phyloP scores from a whole-genome alignment of 2,888 invertebrate genomes.

The Colostygia pectinataria region DNA sequence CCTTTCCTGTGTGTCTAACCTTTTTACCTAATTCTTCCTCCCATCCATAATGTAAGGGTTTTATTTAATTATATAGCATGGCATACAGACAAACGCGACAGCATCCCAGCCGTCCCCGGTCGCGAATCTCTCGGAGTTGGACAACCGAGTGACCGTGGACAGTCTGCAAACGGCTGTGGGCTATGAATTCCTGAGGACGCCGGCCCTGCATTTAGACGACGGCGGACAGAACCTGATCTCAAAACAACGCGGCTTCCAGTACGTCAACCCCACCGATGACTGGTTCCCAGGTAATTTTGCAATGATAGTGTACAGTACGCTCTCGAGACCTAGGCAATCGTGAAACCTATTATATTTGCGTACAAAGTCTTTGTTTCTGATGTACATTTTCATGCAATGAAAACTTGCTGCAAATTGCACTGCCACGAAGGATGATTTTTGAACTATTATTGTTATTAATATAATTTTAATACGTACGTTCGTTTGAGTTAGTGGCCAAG shows the following conservation, averaged over 20 bases:
- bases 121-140: slow-evolving; percentile 90
- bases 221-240: slow-evolving; percentile 88
- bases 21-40: slow-evolving; percentile 44
- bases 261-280: slow-evolving; percentile 92
- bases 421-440: no score
- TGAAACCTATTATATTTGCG: no score
- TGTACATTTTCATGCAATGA: no score
- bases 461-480: no score
- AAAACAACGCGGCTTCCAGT: slow-evolving; percentile 92
- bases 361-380: no score
- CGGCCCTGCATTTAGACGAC: slow-evolving; percentile 86
- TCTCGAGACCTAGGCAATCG: no score
- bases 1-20: slow-evolving; percentile 33
- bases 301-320: background rate
- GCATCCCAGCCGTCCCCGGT: slow-evolving; percentile 91
- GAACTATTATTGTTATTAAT: no score
- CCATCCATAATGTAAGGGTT: slow-evolving; percentile 59
- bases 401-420: no score
- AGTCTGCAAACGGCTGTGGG: slow-evolving; percentile 91
- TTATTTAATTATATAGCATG: slow-evolving; percentile 85
- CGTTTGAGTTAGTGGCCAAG: no score
- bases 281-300: slow-evolving; percentile 90
- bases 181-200: slow-evolving; percentile 91
- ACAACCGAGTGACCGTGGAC: slow-evolving; percentile 87
- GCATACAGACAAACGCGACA: slow-evolving; percentile 93